Percentiles rank a stretch among this genome's conserved stretches.
Conservation (phyloP, 1,140 invertebrate genomes). For the Drosophila eugracilis region DNA sequence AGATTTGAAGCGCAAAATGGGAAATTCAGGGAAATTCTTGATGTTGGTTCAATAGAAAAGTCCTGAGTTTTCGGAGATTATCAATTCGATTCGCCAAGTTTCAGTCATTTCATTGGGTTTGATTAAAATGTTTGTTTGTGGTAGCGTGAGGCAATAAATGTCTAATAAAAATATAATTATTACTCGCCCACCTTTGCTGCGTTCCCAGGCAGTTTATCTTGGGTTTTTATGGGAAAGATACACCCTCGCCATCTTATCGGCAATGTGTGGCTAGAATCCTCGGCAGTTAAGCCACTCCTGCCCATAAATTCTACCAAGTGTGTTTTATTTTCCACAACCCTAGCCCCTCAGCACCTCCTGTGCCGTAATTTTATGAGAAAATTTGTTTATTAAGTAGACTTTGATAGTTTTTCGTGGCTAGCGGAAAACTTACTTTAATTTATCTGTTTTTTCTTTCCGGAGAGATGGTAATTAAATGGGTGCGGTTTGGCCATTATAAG, state of each 20-base stretch:
- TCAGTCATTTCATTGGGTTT: constrained; percentile 57
- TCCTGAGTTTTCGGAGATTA: constrained; percentile 41
- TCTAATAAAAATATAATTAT: constrained; percentile 85
- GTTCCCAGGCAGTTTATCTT: constrained; percentile 68
- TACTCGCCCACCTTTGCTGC: constrained; percentile 59
- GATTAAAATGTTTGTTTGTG: constrained; percentile 82
- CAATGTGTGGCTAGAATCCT: constrained; percentile 39
- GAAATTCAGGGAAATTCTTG: constrained; percentile 27
- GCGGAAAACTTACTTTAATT: constrained; percentile 61
- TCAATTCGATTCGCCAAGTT: constrained; percentile 50
- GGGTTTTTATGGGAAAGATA: constrained; percentile 59
- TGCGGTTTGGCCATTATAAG: constrained; percentile 70
- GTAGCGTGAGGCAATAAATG: constrained; percentile 71
- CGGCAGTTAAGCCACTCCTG: constrained; percentile 70
- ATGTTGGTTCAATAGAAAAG: constrained; percentile 57
- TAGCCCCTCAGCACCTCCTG: constrained; percentile 8
- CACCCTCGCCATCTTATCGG: constrained; percentile 45
- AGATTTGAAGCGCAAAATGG: constrained; percentile 36
- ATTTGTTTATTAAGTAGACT: constrained; percentile 83
- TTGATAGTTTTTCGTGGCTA: constrained; percentile 65
- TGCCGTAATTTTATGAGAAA: constrained; percentile 79
- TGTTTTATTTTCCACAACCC: constrained; percentile 40
- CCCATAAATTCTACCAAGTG: constrained; percentile 78
- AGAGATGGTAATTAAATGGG: constrained; percentile 78
- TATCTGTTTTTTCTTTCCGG: constrained; percentile 76